These are phyloP conservation scores for Montipora cactus DNA, from an alignment of 64 coral and sea anemone genomes.

Conservation along the genomic window DNA sequence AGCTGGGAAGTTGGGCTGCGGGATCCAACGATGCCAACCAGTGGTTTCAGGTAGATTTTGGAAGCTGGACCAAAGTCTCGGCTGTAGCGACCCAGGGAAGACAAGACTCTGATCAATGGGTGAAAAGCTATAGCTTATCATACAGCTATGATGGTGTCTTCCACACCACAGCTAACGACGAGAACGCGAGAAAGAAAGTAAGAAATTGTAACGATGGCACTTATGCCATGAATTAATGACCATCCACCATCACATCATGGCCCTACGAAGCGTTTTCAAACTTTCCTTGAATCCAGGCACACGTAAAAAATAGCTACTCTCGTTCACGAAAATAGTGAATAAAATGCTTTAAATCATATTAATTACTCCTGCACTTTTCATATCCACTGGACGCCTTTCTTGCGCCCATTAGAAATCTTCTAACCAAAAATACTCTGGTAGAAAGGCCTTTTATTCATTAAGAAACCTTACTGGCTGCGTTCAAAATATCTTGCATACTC, in stretches of 20 bases:
- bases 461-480: too few species aligned
- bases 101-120: conserved; percentile 41
- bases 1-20: conserved; percentile 50
- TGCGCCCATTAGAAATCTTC: too few species aligned
- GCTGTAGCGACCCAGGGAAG: conserved; percentile 42
- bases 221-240: neutral
- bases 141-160: conserved; percentile 16
- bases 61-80: conserved; percentile 24
- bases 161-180: neutral
- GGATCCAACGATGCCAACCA: conserved; percentile 24
- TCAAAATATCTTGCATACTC: too few species aligned
- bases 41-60: conserved; percentile 67
- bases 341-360: too few species aligned
- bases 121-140: conserved; percentile 23
- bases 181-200: neutral
- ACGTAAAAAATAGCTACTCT: too few species aligned
- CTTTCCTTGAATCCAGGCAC: too few species aligned
- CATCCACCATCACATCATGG: neutral
- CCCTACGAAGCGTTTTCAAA: too few species aligned
- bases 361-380: too few species aligned
- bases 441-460: too few species aligned
- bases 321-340: too few species aligned
- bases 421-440: too few species aligned
- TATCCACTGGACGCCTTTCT: too few species aligned
- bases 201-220: neutral